phyloP scores from a whole-genome alignment of 2,113 vertebrate genomes.

The Puma concolor region DNA sequence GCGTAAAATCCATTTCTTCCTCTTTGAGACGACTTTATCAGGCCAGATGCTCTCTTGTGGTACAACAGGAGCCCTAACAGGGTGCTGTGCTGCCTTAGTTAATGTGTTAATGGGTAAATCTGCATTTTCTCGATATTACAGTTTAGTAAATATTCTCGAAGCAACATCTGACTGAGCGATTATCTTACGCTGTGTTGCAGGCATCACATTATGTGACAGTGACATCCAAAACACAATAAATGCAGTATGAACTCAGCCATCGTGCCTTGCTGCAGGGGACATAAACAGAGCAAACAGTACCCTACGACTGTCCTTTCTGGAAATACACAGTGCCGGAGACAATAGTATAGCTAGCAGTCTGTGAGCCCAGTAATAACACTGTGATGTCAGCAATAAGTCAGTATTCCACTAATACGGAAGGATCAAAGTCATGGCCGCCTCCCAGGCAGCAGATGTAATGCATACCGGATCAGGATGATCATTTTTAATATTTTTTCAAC shows the following conservation, averaged over 20 bases:
- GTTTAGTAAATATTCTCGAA: not conserved
- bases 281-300: not conserved
- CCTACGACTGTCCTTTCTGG: not conserved
- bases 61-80: rapidly evolving
- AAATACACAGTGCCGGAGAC: not conserved
- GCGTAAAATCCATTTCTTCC: not conserved
- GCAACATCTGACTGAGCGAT: not conserved
- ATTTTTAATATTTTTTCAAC: not conserved
- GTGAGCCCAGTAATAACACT: rapidly evolving
- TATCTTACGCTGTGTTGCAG: not conserved
- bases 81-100: rapidly evolving
- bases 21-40: not conserved
- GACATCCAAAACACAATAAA: not conserved
- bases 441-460: rapidly evolving
- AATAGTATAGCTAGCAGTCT: rapidly evolving
- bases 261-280: not conserved
- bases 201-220: not conserved
- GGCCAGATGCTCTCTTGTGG: rapidly evolving
- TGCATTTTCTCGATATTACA: not conserved
- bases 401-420: rapidly evolving
- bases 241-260: not conserved
- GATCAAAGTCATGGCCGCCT: rapidly evolving
- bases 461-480: not conserved
- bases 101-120: not conserved
- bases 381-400: not conserved